Evolutionary conservation across 2,113 vertebrate species (phyloP), one percentile per base, ranked within the genome.

Genomic region (Engraulis encrasicolus): DNA sequence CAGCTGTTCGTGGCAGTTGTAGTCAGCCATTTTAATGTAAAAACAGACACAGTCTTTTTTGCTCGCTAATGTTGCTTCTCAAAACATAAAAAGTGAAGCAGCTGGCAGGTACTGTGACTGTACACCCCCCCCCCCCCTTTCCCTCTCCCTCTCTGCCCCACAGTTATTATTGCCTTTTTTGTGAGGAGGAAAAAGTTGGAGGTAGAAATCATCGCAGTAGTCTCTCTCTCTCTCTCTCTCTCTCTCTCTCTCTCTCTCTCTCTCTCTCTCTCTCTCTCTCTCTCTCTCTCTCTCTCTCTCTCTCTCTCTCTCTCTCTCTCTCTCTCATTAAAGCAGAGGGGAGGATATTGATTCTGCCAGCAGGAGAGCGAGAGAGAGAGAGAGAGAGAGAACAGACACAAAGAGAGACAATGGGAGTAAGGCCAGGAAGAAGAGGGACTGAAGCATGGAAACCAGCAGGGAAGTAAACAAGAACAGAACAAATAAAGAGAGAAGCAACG

Each of bases 291-390:
- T n/a, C n/a, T n/a, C n/a, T n/a, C n/a, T n/a, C n/a, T n/a, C n/a
- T n/a, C n/a, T n/a, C n/a, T n/a, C n/a, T n/a, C n/a, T n/a, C n/a
- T n/a, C n/a, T n/a, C n/a, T 85, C 81, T 50, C n/a, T 78, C n/a
- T 48, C 81, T 82, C 83, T 87, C 83, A 87, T 87, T 87, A 85
- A 78, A 50, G 71, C 48, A 45, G 66, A 74, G 71, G 80, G 71
- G 54, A 81, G 71, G 54, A 81, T 87, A 85, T n/a, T n/a, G 81
- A 77, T 80, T 86, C 78, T 50, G 79, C 50, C 49, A 77, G 83
- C 38, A 80, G 45, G 61, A 27, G 78, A 48, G 58, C 20, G 48
- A 19, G 15, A 48, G 31, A 19, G 18, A 54, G 20, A 27, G n/a
- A 37, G 18, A 58, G 78, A 61, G 34, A 74, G 66, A 34, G 15